Percentiles rank a stretch among this genome's conserved stretches.
Evolutionary conservation across 2,888 invertebrate genomes (phyloP).

Genomic region (Crocallis elinguaria): DNA sequence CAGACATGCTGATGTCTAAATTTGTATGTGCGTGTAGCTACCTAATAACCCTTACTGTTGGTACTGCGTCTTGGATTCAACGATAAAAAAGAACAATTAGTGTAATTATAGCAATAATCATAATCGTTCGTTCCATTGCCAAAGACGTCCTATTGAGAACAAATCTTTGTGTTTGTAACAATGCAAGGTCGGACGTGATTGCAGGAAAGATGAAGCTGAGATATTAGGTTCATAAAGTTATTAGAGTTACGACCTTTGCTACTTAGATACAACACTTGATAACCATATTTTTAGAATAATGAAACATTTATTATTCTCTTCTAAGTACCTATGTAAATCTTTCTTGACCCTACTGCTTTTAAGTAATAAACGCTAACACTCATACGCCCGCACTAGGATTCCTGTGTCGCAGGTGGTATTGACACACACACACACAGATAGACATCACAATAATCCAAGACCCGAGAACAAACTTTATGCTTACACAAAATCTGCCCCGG

Average conservation of each 20-base stretch:
- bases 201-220: conserved; percentile 14
- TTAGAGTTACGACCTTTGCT: conserved; percentile 2
- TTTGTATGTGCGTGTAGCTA: not conserved
- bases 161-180: conserved; percentile 46
- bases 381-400: no score
- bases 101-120: conserved; percentile 45
- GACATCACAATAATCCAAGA: no score
- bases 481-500: no score
- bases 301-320: no score
- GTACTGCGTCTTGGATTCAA: conserved; percentile 4
- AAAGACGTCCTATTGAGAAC: conserved; percentile 39
- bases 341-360: no score
- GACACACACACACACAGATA: no score
- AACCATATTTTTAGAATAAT: conserved; percentile 8
- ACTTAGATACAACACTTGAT: conserved; percentile 12
- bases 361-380: no score
- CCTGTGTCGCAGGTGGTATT: no score
- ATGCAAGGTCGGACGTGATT: conserved; percentile 53
- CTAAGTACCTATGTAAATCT: no score
- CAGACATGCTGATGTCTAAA: no score
- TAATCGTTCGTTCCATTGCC: conserved; percentile 46
- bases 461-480: no score
- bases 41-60: not conserved
- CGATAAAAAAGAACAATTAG: conserved; percentile 32
- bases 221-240: conserved; percentile 29